These are phyloP conservation scores for Etheostoma perlongum DNA, from an alignment of 2,797 vertebrate species.

Conservation along the genomic window DNA sequence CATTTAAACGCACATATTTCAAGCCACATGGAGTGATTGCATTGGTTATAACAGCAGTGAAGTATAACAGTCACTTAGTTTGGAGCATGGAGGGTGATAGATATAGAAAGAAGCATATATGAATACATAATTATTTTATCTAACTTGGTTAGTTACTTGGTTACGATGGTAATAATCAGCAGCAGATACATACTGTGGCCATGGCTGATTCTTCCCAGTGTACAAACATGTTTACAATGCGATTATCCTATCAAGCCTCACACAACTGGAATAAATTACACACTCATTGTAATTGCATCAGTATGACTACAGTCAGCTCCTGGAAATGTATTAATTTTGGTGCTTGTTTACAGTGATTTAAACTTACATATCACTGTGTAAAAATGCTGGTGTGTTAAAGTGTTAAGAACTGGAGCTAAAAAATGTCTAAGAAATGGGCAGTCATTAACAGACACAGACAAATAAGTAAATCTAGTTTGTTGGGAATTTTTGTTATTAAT, in stretches of 20 bases:
- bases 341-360: conserved; percentile 27
- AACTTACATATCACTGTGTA: conserved; percentile 3
- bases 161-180: conserved; percentile 2
- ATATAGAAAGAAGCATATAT: neutral
- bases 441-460: conserved; percentile 22
- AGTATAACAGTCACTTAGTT: conserved; percentile 20
- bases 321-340: conserved; percentile 29
- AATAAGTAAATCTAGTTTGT: neutral
- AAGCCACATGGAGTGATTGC: conserved; percentile 51
- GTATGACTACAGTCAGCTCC: conserved; percentile 17
- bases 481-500: neutral
- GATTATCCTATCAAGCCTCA: conserved; percentile 16
- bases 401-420: conserved; percentile 30
- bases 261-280: conserved; percentile 15
- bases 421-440: conserved; percentile 42
- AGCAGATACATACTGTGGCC: conserved; percentile 2
- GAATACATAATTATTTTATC: neutral
- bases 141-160: neutral
- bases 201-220: neutral
- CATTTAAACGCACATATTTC: conserved; percentile 26
- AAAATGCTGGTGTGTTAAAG: conserved; percentile 49
- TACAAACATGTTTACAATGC: conserved; percentile 20
- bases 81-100: conserved; percentile 26
- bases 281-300: conserved; percentile 2
- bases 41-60: conserved; percentile 46